A percentile compares a stretch with the other conserved stretches of the same genome.
These are phyloP conservation scores for Drosophila watanabei DNA, from an alignment of 1,140 invertebrate genomes.

Conservation along the genomic window DNA sequence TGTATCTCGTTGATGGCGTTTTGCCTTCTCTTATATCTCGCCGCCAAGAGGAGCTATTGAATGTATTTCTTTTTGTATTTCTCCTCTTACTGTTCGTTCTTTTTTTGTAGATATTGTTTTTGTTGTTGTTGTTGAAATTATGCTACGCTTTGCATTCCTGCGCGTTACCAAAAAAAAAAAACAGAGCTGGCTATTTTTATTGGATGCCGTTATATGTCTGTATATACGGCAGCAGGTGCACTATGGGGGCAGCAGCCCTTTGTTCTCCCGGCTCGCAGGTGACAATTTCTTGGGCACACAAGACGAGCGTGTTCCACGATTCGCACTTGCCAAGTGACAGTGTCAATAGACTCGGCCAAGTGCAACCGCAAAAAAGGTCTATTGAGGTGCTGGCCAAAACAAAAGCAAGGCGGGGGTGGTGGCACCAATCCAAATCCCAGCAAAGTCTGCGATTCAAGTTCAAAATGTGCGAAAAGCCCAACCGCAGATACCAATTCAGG, in stretches of 20 bases:
- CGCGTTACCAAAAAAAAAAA: conserved; percentile 30
- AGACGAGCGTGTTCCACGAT: conserved; percentile 59
- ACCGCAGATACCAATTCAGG: conserved; percentile 5
- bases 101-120: background rate
- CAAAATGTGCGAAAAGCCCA: conserved; percentile 35
- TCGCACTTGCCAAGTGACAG: conserved; percentile 60
- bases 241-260: conserved; percentile 19
- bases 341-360: conserved; percentile 55
- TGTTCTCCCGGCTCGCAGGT: conserved; percentile 30
- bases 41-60: conserved; percentile 66
- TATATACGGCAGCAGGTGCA: conserved; percentile 45
- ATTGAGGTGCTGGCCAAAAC: conserved; percentile 10
- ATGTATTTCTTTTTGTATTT: conserved; percentile 47
- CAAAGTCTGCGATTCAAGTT: conserved; percentile 15
- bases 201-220: conserved; percentile 52
- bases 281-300: conserved; percentile 68
- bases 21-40: conserved; percentile 82
- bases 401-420: conserved; percentile 14
- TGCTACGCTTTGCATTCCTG: conserved; percentile 77
- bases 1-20: conserved; percentile 83
- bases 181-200: conserved; percentile 14
- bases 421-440: background rate
- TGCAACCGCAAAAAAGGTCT: conserved; percentile 38
- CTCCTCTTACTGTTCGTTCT: conserved; percentile 28
- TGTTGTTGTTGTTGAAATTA: conserved; percentile 67